Conservation (phyloP, 2,113 vertebrate genomes). For the Nesospiza acunhae region DNA sequence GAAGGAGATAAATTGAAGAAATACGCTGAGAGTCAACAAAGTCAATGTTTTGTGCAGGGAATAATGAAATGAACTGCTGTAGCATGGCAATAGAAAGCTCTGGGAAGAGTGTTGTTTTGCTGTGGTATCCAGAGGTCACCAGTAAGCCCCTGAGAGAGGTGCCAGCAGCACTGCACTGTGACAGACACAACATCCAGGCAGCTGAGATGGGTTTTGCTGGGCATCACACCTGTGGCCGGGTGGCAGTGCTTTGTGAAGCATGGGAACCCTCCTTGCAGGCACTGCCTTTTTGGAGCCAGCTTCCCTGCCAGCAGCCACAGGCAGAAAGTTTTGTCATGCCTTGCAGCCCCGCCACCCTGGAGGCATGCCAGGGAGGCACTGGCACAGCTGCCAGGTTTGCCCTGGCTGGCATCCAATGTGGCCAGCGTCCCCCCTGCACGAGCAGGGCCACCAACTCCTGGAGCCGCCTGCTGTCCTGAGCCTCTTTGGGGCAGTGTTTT, state of each 20-base stretch:
- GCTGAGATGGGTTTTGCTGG: fast-evolving
- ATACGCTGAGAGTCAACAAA: neutral
- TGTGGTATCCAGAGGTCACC: neutral
- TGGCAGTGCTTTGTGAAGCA: neutral
- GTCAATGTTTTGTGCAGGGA: neutral
- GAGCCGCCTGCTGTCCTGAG: neutral
- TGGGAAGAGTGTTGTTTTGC: neutral
- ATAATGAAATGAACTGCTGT: neutral
- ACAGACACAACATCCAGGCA: neutral
- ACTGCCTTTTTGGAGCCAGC: neutral
- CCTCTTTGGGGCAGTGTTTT: neutral
- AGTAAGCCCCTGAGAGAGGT: neutral
- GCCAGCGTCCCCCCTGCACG: fast-evolving
- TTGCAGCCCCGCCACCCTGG: neutral
- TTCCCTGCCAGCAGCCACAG: neutral
- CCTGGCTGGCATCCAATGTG: fast-evolving
- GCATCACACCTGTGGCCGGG: fast-evolving
- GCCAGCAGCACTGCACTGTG: neutral
- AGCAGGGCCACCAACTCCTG: neutral
- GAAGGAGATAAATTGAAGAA: slow-evolving; percentile 20
- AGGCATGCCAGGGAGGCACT: neutral
- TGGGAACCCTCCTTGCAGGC: neutral
- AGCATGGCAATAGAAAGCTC: neutral
- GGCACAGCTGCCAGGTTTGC: fast-evolving
- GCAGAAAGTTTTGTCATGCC: neutral